These are phyloP conservation scores for Chaunax sp. DNA, from an alignment of 2,797 vertebrate genomes.

Conservation along the genomic window DNA sequence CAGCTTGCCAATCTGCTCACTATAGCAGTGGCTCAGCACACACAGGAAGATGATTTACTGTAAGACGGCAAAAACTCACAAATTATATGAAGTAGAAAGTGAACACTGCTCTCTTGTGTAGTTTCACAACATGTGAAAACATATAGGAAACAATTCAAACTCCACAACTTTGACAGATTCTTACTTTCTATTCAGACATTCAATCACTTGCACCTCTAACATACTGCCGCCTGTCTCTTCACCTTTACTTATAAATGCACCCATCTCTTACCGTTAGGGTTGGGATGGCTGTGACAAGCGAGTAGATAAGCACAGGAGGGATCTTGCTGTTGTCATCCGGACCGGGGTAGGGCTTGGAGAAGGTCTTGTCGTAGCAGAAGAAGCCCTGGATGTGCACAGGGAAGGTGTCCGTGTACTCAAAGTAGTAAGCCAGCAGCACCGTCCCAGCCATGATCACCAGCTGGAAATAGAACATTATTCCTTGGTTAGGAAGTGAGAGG, in stretches of 20 bases:
- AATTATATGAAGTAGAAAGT: no score
- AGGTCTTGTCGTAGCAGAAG: slow-evolving; percentile 92
- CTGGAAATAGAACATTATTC: slow-evolving; percentile 86
- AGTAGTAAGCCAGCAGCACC: slow-evolving; percentile 92
- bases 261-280: slow-evolving; percentile 87
- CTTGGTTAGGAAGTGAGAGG: slow-evolving; percentile 61
- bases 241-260: slow-evolving; percentile 13
- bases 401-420: slow-evolving; percentile 95
- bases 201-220: slow-evolving; percentile 2
- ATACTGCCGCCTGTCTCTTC: background rate
- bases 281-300: slow-evolving; percentile 91
- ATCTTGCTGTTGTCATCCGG: slow-evolving; percentile 91
- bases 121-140: background rate
- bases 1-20: slow-evolving; percentile 59
- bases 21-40: slow-evolving; percentile 25
- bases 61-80: slow-evolving; percentile 27
- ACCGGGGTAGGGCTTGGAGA: slow-evolving; percentile 91
- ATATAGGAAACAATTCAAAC: slow-evolving; percentile 5
- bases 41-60: slow-evolving; percentile 28
- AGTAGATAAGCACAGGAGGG: slow-evolving; percentile 90
- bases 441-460: slow-evolving; percentile 92
- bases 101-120: background rate
- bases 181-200: background rate
- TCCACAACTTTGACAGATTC: slow-evolving; percentile 37
- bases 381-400: slow-evolving; percentile 92